Evolutionary conservation across 2,113 vertebrate species (phyloP).

Genomic region (Mastomys natalensis): DNA sequence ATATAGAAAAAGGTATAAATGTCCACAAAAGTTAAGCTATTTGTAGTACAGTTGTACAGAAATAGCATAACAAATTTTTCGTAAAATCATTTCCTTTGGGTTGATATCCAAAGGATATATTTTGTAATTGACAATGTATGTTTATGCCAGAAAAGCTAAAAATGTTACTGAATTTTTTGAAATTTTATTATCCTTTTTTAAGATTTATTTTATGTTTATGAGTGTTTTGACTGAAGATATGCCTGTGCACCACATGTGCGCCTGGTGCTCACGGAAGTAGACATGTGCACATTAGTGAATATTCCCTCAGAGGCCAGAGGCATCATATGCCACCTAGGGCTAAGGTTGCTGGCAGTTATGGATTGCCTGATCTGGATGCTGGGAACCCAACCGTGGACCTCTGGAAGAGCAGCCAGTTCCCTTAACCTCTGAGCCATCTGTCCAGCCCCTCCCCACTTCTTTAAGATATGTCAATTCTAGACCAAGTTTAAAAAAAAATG

Average conservation of each 20-base stretch:
- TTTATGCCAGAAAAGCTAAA: neutral
- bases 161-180: neutral
- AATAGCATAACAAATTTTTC: slow-evolving; percentile 19
- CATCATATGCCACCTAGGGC: neutral
- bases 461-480: neutral
- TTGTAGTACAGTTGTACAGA: neutral
- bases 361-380: neutral
- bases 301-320: neutral
- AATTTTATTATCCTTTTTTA: neutral
- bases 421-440: neutral
- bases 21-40: neutral
- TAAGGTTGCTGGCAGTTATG: neutral
- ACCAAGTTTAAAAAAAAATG: neutral
- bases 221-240: neutral
- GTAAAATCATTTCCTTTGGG: neutral
- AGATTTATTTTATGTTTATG: neutral
- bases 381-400: neutral
- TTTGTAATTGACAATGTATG: slow-evolving; percentile 1
- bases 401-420: neutral
- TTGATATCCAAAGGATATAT: slow-evolving; percentile 17
- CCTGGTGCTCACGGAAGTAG: too few species aligned
- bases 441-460: neutral
- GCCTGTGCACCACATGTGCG: neutral
- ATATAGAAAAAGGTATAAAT: slow-evolving; percentile 15
- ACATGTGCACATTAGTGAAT: neutral